These are phyloP conservation scores for Acanthis flammea DNA, from an alignment of 2,797 vertebrate species.

Conservation along the genomic window DNA sequence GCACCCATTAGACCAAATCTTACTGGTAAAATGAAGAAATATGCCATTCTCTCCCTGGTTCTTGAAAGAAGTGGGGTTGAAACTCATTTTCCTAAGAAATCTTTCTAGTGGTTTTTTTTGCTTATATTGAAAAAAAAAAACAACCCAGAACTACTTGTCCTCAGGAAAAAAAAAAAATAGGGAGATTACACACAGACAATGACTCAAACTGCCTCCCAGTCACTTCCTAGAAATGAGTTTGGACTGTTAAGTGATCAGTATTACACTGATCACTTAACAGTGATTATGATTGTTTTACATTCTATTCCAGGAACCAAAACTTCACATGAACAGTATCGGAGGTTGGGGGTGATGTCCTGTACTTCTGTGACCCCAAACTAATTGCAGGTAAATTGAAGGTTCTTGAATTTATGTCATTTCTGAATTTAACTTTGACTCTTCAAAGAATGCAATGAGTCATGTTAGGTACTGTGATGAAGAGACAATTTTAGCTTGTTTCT, in stretches of 20 bases:
- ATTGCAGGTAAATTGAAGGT: neutral
- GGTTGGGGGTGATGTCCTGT: neutral
- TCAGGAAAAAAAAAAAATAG: accelerated
- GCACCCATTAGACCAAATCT: neutral
- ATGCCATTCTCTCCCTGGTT: neutral
- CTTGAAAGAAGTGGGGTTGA: neutral
- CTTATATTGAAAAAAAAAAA: neutral
- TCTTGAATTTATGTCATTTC: neutral
- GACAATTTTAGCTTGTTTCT: neutral
- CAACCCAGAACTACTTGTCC: accelerated
- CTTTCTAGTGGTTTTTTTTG: neutral
- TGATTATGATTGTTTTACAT: neutral
- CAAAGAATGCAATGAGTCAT: neutral
- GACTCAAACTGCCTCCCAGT: neutral
- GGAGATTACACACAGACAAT: neutral
- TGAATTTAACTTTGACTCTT: neutral
- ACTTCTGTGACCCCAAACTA: neutral
- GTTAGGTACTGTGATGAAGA: neutral
- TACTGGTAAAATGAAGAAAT: neutral
- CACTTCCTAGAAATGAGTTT: neutral
- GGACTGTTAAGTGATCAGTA: neutral
- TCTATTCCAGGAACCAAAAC: neutral
- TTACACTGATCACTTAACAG: no score
- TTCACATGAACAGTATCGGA: neutral
- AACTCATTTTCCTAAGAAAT: neutral